A percentile compares a stretch with the other conserved stretches of the same genome.
These are phyloP conservation scores for Xiphophorus couchianus DNA, from an alignment of 2,113 vertebrate genomes.

Conservation along the genomic window DNA sequence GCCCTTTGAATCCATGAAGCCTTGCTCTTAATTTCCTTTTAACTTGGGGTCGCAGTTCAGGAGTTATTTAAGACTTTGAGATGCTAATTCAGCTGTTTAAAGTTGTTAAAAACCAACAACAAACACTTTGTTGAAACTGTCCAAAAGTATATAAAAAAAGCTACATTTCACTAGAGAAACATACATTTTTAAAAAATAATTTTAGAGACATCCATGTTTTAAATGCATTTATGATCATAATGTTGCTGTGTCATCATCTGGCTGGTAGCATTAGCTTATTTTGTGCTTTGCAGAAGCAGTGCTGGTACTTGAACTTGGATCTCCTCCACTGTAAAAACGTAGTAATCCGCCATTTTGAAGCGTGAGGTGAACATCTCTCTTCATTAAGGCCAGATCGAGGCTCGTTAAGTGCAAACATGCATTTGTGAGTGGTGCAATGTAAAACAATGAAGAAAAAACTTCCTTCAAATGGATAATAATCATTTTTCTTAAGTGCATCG, in stretches of 20 bases:
- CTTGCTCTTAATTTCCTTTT: too few species aligned
- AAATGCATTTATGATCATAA: not conserved
- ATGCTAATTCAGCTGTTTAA: too few species aligned
- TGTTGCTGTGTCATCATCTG: not conserved
- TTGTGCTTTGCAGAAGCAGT: not conserved
- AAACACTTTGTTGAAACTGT: too few species aligned
- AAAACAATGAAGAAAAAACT: not conserved
- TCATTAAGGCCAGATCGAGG: not conserved
- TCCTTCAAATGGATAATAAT: too few species aligned
- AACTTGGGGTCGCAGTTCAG: too few species aligned
- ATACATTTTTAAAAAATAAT: too few species aligned
- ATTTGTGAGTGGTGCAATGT: not conserved
- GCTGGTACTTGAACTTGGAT: slow-evolving; percentile 30
- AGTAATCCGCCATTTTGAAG: slow-evolving; percentile 43
- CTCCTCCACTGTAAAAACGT: slow-evolving; percentile 17
- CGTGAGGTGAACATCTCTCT: slow-evolving; percentile 13
- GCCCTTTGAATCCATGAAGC: too few species aligned
- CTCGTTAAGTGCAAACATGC: not conserved
- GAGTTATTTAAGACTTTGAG: too few species aligned
- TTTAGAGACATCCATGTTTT: not conserved
- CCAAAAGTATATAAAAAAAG: too few species aligned
- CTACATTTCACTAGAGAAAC: too few species aligned
- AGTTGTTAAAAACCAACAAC: too few species aligned
- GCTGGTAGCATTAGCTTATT: not conserved
- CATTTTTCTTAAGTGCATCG: not conserved